Evolutionary conservation across 2,888 invertebrate genomes (phyloP).

Genomic region (Branchipolynoe longqiensis): DNA sequence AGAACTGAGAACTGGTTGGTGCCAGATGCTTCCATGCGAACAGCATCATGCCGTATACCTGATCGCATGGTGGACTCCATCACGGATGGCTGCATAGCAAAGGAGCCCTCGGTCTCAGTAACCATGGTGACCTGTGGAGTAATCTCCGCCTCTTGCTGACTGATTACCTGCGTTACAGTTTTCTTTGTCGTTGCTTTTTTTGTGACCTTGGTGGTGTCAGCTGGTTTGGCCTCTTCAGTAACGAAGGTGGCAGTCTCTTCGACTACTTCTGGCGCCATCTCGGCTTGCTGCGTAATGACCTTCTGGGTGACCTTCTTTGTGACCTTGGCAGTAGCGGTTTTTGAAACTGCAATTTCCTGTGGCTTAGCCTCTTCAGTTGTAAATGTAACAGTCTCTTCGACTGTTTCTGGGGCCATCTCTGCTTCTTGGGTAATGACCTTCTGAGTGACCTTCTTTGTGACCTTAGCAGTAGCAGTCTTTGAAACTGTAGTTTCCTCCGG

Average conservation of each 20-base stretch:
- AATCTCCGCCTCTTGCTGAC: constrained; percentile 1
- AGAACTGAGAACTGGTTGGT: too few relatives aligned
- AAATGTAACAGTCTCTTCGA: constrained; percentile 18
- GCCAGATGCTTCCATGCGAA: too few relatives aligned
- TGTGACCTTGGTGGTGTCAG: background rate
- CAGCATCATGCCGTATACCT: too few relatives aligned
- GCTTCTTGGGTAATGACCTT: constrained; percentile 55
- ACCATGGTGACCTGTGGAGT: too few relatives aligned
- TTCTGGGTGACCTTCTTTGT: constrained; percentile 50
- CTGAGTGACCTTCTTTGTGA: constrained; percentile 59
- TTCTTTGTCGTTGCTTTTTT: constrained; percentile 3
- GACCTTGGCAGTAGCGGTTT: background rate
- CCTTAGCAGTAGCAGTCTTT: constrained; percentile 59
- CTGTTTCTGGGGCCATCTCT: constrained; percentile 59
- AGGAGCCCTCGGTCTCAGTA: too few relatives aligned
- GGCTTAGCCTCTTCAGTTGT: constrained; percentile 36
- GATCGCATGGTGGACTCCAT: too few relatives aligned
- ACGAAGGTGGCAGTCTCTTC: constrained; percentile 59
- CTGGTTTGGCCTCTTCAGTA: constrained; percentile 37
- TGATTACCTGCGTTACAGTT: too few relatives aligned
- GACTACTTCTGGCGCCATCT: constrained; percentile 49
- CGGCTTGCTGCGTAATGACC: constrained; percentile 21
- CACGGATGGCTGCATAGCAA: too few relatives aligned
- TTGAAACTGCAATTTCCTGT: background rate
- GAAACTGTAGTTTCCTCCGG: constrained; percentile 40